A percentile compares a stretch with the other conserved stretches of the same genome.
Evolutionary conservation across 1,140 invertebrate genomes (phyloP).

Genomic region (Teleopsis dalmanni): DNA sequence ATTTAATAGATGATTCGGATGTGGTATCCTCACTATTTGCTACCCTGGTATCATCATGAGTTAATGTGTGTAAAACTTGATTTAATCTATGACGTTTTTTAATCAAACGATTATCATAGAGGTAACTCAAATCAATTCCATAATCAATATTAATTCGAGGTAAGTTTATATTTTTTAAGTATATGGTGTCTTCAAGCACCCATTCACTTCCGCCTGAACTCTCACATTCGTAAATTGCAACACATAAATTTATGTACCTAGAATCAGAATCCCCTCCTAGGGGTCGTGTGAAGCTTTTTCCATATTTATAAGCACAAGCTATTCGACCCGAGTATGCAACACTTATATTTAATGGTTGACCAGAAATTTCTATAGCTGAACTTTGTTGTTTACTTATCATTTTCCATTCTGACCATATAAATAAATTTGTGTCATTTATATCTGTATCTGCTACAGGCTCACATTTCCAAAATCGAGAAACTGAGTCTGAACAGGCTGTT

Average conservation of each 20-base stretch:
- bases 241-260: constrained; percentile 85
- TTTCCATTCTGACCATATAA: constrained; percentile 82
- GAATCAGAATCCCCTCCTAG: constrained; percentile 70
- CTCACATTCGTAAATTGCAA: constrained; percentile 99
- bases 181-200: constrained; percentile 96
- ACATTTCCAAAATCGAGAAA: constrained; percentile 76
- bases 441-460: constrained; percentile 41
- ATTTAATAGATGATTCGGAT: constrained; percentile 40
- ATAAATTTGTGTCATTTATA: constrained; percentile 53
- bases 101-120: constrained; percentile 73
- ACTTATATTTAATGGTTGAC: constrained; percentile 85
- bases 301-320: constrained; percentile 92
- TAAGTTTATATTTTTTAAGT: constrained; percentile 79
- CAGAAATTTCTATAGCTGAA: constrained; percentile 79
- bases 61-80: constrained; percentile 57
- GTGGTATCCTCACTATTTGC: constrained; percentile 49
- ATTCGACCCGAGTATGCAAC: constrained; percentile 95
- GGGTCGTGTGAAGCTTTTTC: constrained; percentile 73
- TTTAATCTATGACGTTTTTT: constrained; percentile 70
- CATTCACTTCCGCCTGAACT: constrained; percentile 96
- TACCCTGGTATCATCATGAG: constrained; percentile 52
- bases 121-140: constrained; percentile 72
- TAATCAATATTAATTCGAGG: constrained; percentile 73
- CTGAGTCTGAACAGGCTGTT: constrained; percentile 85
- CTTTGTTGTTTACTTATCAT: constrained; percentile 77